Base-by-base conservation (phyloP, 2,797 vertebrate genomes). In the Sorex maritimensis region DNA sequence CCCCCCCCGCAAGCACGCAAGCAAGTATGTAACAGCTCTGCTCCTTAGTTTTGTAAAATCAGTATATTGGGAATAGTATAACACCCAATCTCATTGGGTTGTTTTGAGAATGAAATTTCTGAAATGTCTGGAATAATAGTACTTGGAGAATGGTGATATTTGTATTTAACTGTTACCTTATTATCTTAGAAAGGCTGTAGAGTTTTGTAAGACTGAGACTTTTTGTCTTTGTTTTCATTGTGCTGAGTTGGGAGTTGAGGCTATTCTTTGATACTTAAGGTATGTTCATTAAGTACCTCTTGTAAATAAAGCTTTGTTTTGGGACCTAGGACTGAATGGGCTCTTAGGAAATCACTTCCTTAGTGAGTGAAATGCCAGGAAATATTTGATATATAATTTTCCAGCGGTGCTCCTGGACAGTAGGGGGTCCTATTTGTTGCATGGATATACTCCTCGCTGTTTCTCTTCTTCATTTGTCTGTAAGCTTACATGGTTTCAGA, bases 31-130 rank as follows among this genome's bases (percentile, higher is more conserved):
- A 81, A 86, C 44, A 92, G 23, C 17, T 63, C 26, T 30, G 69
- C 41, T 67, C 65, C 44, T 83, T 91, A 61, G n/a, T 92, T 93
- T 93, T 65, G 88, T 90, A n/a, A 24, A 55, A 55, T 75, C 28
- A 78, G 21, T 10, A 8, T 71, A 6, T 85, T 91, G 34, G 75
- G 68, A 69, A 28, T 89, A 81, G 72, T 30, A 24, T 1, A 80
- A 24, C 71, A 80, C 21, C 30, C 34, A 7, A 23, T 34, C 24
- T 90, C 23, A 19, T 26, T 81, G 14, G 23, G 28, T 75, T 90
- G 41, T 61, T 95, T 78, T 91, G 61, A 93, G 24, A 7, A 91
- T 67, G 71, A 68, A 88, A 46, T 86, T 86, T 17, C 5, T 81
- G 28, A 87, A 82, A 75, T 67, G 73, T 61, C 15, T 81, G 46